Percentiles rank a stretch among this genome's conserved stretches.
Evolutionary conservation across 2,797 vertebrate species (phyloP).

Genomic region (Rhinoraja longicauda): DNA sequence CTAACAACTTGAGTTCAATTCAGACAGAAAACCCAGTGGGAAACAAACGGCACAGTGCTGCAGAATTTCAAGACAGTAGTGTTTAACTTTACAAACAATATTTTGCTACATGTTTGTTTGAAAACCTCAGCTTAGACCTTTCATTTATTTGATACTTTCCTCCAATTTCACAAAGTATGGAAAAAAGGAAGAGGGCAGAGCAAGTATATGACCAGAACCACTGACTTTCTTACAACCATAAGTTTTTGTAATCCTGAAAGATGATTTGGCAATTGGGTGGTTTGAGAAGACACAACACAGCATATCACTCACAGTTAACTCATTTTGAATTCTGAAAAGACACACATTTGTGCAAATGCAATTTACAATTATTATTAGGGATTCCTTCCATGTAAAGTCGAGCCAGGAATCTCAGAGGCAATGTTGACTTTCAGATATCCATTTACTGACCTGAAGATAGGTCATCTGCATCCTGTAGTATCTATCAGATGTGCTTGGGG

Average conservation of each 20-base stretch:
- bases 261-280: no score
- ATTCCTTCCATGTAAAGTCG: neutral
- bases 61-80: neutral
- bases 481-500: slow-evolving; percentile 69
- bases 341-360: neutral
- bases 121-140: neutral
- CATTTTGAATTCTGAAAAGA: neutral
- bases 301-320: neutral
- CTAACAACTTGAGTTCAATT: no score
- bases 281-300: neutral
- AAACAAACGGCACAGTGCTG: no score
- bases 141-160: neutral
- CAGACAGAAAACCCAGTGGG: no score
- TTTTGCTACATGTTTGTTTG: neutral
- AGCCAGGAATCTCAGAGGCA: neutral
- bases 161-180: neutral
- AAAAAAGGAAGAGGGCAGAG: no score
- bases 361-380: neutral
- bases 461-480: slow-evolving; percentile 84
- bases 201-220: neutral
- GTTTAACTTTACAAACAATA: neutral
- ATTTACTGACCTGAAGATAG: slow-evolving; percentile 76
- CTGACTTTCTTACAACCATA: neutral
- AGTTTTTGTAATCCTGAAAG: neutral
- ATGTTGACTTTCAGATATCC: neutral